phyloP scores from a whole-genome alignment of 2,797 vertebrate genomes.

The Geotrypetes seraphini region DNA sequence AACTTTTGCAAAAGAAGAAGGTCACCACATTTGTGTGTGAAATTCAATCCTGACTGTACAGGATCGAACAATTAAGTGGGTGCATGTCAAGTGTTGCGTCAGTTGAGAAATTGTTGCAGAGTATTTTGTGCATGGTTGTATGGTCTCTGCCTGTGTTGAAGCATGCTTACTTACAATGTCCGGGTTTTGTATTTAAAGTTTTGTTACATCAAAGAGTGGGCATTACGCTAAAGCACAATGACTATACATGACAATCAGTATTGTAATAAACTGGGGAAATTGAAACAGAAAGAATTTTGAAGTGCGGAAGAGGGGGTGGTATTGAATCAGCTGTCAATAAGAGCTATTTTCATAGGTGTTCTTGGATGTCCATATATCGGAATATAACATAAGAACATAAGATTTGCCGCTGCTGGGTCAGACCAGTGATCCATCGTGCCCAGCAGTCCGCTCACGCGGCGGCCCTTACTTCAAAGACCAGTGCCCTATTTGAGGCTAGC shows the following conservation, averaged over 20 bases:
- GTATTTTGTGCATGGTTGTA: slow-evolving; percentile 67
- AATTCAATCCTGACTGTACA: slow-evolving; percentile 30
- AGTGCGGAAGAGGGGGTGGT: too few species aligned
- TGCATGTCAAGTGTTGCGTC: slow-evolving; percentile 62
- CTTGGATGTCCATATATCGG: too few species aligned
- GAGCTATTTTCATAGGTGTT: too few species aligned
- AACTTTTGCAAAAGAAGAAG: slow-evolving; percentile 32
- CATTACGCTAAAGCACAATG: slow-evolving; percentile 71
- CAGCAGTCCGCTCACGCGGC: too few species aligned
- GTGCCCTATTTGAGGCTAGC: too few species aligned
- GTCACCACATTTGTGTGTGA: slow-evolving; percentile 33
- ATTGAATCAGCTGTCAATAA: too few species aligned
- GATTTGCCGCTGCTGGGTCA: too few species aligned
- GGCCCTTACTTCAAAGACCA: too few species aligned
- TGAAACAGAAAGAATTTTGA: too few species aligned
- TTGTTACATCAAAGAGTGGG: slow-evolving; percentile 48
- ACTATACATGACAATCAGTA: slow-evolving; percentile 62
- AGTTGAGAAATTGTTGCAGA: slow-evolving; percentile 33
- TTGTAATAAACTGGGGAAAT: slow-evolving; percentile 27
- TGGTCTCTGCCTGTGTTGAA: slow-evolving; percentile 54
- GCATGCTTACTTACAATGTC: slow-evolving; percentile 60
- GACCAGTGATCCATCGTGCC: too few species aligned
- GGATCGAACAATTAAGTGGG: slow-evolving; percentile 43
- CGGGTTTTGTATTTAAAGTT: slow-evolving; percentile 50
- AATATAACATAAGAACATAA: too few species aligned